Base-by-base conservation (phyloP, 2,113 vertebrate species). In the Calypte anna region DNA sequence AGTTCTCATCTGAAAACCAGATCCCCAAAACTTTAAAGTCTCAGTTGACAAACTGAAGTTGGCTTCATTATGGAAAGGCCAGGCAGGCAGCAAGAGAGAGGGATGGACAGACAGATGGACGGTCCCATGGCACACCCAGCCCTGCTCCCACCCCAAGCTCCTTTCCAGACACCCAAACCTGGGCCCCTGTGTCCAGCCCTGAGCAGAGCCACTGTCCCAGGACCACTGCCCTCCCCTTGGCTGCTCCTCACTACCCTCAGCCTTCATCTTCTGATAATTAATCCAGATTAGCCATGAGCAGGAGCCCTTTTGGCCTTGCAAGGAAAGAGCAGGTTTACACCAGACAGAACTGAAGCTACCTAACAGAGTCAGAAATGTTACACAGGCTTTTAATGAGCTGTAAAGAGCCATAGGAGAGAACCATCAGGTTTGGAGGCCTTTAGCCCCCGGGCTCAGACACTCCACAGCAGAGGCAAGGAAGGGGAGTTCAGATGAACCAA, bases 41-140 rank as follows among this genome's bases (percentile, higher is more conserved):
- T 84, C n/a, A 27, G 9, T 11, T 31, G 25, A 30, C 11, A 16
- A 57, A 30, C 21, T 72, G 8, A 16, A 57, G 33, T 21, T 72
- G 8, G 3, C 10, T 23, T 55, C 22, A 2, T 6, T 12, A 12
- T 0, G 3, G 38, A 40, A 63, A 54, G 57, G n/a, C 23, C 38
- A 12, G 28, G 50, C 66, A 20, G 19, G 66, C n/a, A 50, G 38
- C 62, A 78, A 40, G 40, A 40, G 9, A 40, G 40, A 40, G 11
- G 57, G 57, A 46, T 1, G 18, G 31, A 69, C 50, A 50, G 50
- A 24, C 20, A 21, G 50, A 48, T 2, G 3, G 48, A 23, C 13
- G 9, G 48, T 23, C n/a, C 18, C 40, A 7, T 1, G 19, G 72
- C 48, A n/a, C 6, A 24, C 25, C n/a, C 33, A 51, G 79, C 19